Conservation (phyloP, 2,113 vertebrate species). For the Dinomys branickii region DNA sequence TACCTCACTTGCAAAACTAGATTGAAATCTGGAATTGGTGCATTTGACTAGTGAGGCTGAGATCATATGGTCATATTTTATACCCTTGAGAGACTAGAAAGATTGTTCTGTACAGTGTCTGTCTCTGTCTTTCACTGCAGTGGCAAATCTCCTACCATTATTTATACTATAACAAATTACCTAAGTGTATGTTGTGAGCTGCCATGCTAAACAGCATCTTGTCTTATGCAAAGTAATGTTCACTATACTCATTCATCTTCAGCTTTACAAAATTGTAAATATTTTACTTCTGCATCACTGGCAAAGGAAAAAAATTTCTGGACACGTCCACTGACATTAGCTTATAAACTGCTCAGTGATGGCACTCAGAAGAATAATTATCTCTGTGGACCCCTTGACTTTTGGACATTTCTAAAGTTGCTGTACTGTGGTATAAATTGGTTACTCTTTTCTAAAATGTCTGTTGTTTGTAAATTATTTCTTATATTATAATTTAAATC, state of each 20-base stretch:
- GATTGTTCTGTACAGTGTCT: not conserved
- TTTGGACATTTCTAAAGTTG: not conserved
- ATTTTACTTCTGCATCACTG: not conserved
- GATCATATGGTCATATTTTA: not conserved
- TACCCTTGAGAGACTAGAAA: not conserved
- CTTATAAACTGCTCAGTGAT: not conserved
- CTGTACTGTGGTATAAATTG: not conserved
- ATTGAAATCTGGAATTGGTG: not conserved
- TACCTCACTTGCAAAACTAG: not conserved
- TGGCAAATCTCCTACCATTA: not conserved
- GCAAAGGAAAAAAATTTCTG: not conserved
- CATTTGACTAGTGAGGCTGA: not conserved
- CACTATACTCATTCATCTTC: not conserved
- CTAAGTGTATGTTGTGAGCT: not conserved
- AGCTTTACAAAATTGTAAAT: constrained; percentile 15
- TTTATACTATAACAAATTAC: not conserved
- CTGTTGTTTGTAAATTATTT: not conserved
- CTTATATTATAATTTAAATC: not conserved
- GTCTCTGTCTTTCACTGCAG: not conserved
- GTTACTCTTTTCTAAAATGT: not conserved
- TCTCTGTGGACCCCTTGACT: not conserved
- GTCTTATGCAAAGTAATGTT: not conserved
- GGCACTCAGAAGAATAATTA: not conserved
- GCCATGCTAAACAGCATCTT: not conserved
- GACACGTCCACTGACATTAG: not conserved